Percentiles rank a stretch among this genome's conserved stretches.
Conservation (phyloP, 2,888 invertebrate genomes). For the Polymixis lichenea region DNA sequence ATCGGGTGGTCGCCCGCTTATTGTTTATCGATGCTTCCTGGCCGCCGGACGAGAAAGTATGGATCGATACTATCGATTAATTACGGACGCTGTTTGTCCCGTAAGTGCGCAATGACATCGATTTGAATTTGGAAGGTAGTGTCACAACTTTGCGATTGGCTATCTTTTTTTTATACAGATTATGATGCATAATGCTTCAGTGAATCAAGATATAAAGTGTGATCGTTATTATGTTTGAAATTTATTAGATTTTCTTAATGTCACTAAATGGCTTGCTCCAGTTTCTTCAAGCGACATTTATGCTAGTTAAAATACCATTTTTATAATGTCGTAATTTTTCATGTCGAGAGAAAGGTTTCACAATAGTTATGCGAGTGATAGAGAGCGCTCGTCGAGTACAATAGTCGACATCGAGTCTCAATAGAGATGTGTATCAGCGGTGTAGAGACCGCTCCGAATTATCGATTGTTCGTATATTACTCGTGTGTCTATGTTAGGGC, state of each 20-base stretch:
- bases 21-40: constrained; percentile 87
- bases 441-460: constrained; percentile 74
- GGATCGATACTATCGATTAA: constrained; percentile 85
- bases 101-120: constrained; percentile 85
- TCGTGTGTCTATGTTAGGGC: constrained; percentile 42
- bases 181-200: constrained; percentile 44
- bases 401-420: constrained; percentile 58
- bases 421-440: constrained; percentile 73
- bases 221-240: constrained; percentile 15
- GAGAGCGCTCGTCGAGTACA: constrained; percentile 61
- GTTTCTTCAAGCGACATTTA: constrained; percentile 13
- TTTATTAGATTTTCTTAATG: constrained; percentile 6
- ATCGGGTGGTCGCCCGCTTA: constrained; percentile 85
- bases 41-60: constrained; percentile 80
- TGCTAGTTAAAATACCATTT: constrained; percentile 52
- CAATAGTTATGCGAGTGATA: constrained; percentile 59
- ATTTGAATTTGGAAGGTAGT: constrained; percentile 69
- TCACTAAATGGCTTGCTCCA: constrained; percentile 30
- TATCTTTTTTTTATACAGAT: constrained; percentile 56
- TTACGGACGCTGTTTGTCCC: constrained; percentile 82
- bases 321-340: constrained; percentile 56
- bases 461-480: constrained; percentile 78
- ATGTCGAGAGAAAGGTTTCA: constrained; percentile 58
- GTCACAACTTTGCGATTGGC: constrained; percentile 62
- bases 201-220: constrained; percentile 12